Evolutionary conservation across 2,888 invertebrate species (phyloP), one percentile per base, ranked within the genome.

Genomic region (Metallyticus violacea): DNA sequence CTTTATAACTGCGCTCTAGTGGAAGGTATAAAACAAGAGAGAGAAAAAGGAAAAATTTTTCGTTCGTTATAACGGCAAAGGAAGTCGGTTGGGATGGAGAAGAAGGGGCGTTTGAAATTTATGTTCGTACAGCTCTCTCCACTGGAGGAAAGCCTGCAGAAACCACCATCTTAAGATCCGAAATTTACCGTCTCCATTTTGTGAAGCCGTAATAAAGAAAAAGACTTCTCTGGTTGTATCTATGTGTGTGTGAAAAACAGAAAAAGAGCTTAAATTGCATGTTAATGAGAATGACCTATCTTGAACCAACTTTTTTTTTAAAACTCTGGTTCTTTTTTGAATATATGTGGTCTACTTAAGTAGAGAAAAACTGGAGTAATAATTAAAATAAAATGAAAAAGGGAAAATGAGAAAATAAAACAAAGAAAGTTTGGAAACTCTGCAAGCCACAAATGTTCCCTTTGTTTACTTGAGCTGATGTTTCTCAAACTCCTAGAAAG

Each of bases 221-320:
- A 62, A 62, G 40, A 15, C 40, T 15, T 62, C 15, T 62, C 3
- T 62, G 40, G 9, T 2, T 62, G 40, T 62, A 6, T 40, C 9
- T 40, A 27, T 25, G 29, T 27, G 81, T 25, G 28, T n/a, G 85
- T 30, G 77, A 85, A 29, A 78, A 77, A 85, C 29, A 77, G 25
- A 29, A 30, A 40, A 25, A 76, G 77, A 78, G 29, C 27, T 77
- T 81, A 85, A 85, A 86, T 85, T 85, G 77, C 84, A 87, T 88
- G 86, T 88, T 88, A 88, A 88, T 88, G 88, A 85, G 87, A 62
- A 85, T 79, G 81, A 87, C 87, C 85, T 80, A 86, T 84, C 88
- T 85, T 84, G 84, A 88, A 88, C 81, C 62, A 79, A 62, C 40
- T 30, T 62, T 81, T 80, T 30, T 82, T 85, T 86, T 40, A n/a